Conservation (phyloP, 2,113 vertebrate species). For the Eonycteris spelaea region DNA sequence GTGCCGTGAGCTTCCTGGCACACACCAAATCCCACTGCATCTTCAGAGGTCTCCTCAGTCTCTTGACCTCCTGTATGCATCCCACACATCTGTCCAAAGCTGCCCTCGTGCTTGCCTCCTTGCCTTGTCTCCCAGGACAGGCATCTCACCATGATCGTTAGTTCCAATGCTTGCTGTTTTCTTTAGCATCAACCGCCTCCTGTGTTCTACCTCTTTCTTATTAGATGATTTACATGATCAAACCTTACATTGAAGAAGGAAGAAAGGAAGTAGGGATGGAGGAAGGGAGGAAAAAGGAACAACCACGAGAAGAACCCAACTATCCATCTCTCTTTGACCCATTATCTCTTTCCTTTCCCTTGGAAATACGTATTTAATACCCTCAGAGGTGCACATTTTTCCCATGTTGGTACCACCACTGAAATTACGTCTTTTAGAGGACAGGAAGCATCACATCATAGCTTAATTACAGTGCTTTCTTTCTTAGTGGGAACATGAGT, state of each 20-base stretch:
- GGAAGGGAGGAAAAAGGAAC: not conserved
- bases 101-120: not conserved
- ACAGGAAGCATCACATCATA: rapidly evolving
- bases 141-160: rapidly evolving
- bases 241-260: not conserved
- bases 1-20: not conserved
- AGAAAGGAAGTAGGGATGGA: not conserved
- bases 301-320: not conserved
- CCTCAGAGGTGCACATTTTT: rapidly evolving
- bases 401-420: not conserved
- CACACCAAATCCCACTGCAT: rapidly evolving
- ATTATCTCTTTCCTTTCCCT: no score
- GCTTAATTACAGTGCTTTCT: not conserved
- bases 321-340: not conserved
- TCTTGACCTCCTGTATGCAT: not conserved
- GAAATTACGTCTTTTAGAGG: not conserved
- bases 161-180: not conserved
- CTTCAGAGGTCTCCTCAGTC: not conserved
- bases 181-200: not conserved
- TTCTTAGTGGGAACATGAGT: not conserved
- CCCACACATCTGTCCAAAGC: no score
- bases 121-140: not conserved
- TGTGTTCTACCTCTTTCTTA: not conserved
- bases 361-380: not conserved
- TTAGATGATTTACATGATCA: not conserved